A percentile compares a stretch with the other conserved stretches of the same genome.
These are phyloP conservation scores for Nestor notabilis DNA, from an alignment of 2,113 vertebrate species.

Conservation along the genomic window DNA sequence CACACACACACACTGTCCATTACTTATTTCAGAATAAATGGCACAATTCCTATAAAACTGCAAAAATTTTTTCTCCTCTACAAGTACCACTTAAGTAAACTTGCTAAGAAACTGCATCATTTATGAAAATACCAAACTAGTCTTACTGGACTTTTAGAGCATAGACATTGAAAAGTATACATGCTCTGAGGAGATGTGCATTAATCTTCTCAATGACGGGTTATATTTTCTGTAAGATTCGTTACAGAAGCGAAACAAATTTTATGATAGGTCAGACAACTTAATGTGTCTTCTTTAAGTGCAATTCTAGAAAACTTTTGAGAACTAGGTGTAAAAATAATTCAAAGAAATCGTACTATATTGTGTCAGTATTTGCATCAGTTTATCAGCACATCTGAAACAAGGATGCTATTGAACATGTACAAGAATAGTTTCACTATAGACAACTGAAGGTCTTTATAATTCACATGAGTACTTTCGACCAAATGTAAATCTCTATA, in stretches of 20 bases:
- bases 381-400: neutral
- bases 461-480: neutral
- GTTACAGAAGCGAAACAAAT: constrained; percentile 14
- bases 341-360: neutral
- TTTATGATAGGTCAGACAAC: neutral
- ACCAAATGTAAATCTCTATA: neutral
- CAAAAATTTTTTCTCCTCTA: neutral
- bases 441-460: neutral
- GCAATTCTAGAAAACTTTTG: neutral
- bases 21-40: neutral
- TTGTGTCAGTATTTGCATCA: neutral
- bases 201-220: neutral
- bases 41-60: neutral
- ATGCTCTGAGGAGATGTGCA: neutral
- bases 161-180: neutral
- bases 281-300: neutral
- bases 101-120: neutral
- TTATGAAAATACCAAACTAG: neutral
- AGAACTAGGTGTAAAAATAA: neutral
- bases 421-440: neutral
- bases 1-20: neutral
- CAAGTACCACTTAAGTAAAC: neutral
- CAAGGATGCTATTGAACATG: neutral
- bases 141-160: neutral
- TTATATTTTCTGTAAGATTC: neutral